Percentiles rank a stretch among this genome's conserved stretches.
These are phyloP conservation scores for Melanaphis sacchari DNA, from an alignment of 1,140 invertebrate species.

Conservation along the genomic window DNA sequence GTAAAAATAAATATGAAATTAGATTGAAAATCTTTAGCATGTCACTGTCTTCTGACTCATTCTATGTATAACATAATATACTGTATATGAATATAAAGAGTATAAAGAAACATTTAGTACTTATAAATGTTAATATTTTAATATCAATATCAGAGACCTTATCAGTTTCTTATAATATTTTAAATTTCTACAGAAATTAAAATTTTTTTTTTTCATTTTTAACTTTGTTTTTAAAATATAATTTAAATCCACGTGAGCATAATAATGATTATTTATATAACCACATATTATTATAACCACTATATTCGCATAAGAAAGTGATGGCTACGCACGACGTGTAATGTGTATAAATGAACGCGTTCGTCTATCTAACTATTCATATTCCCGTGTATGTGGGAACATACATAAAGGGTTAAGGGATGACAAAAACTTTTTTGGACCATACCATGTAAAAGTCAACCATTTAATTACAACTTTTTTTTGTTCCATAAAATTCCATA, in stretches of 20 bases:
- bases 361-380: slow-evolving; percentile 22
- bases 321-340: background rate
- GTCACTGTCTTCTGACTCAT: too few relatives aligned
- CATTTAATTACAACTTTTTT: slow-evolving; percentile 38
- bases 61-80: too few relatives aligned
- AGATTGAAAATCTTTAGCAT: too few relatives aligned
- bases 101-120: too few relatives aligned
- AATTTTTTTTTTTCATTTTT: background rate
- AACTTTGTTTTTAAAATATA: background rate
- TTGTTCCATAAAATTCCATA: background rate
- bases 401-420: background rate
- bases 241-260: background rate
- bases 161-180: background rate
- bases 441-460: background rate
- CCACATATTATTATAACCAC: too few relatives aligned
- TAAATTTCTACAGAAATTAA: background rate
- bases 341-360: too few relatives aligned
- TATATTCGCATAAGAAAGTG: background rate
- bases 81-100: too few relatives aligned
- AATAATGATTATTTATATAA: background rate
- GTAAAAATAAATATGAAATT: too few relatives aligned
- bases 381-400: background rate
- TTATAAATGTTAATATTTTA: too few relatives aligned
- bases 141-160: too few relatives aligned
- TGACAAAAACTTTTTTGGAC: slow-evolving; percentile 29